A percentile compares a stretch with the other conserved stretches of the same genome.
These are phyloP conservation scores for Megalops cyprinoides DNA, from an alignment of 2,797 vertebrate genomes.

Conservation along the genomic window DNA sequence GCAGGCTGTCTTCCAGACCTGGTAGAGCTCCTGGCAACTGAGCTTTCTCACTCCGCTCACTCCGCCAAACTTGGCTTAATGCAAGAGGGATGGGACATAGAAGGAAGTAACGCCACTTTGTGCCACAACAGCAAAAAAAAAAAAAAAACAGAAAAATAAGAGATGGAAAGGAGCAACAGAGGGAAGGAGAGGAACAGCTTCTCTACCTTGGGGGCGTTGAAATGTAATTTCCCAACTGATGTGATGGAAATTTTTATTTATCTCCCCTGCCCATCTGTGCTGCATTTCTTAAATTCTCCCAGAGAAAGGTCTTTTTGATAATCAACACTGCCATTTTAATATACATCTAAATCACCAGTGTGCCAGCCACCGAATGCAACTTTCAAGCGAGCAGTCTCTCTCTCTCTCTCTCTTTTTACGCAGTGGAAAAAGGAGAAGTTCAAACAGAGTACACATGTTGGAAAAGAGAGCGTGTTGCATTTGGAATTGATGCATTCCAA, in stretches of 20 bases:
- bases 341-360: constrained; percentile 87
- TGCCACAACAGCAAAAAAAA: not conserved
- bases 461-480: constrained; percentile 62
- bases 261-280: constrained; percentile 91
- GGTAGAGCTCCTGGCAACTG: not conserved
- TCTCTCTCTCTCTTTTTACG: constrained; percentile 55
- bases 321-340: constrained; percentile 93
- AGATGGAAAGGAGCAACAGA: constrained; percentile 51
- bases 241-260: constrained; percentile 92
- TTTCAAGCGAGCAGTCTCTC: constrained; percentile 73
- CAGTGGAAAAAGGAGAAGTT: constrained; percentile 78
- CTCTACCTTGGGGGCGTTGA: constrained; percentile 84
- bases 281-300: constrained; percentile 85
- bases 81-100: constrained; percentile 37
- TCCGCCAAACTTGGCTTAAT: no score
- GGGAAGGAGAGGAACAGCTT: constrained; percentile 61
- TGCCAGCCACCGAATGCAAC: constrained; percentile 67
- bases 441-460: constrained; percentile 88
- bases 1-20: constrained; percentile 15
- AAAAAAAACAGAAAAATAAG: constrained; percentile 28
- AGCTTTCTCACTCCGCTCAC: no score
- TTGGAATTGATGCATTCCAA: constrained; percentile 68
- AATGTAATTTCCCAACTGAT: constrained; percentile 83
- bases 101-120: constrained; percentile 40
- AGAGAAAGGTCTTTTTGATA: constrained; percentile 91